Conservation (phyloP, 2,113 vertebrate species). For the Aphyosemion australe region DNA sequence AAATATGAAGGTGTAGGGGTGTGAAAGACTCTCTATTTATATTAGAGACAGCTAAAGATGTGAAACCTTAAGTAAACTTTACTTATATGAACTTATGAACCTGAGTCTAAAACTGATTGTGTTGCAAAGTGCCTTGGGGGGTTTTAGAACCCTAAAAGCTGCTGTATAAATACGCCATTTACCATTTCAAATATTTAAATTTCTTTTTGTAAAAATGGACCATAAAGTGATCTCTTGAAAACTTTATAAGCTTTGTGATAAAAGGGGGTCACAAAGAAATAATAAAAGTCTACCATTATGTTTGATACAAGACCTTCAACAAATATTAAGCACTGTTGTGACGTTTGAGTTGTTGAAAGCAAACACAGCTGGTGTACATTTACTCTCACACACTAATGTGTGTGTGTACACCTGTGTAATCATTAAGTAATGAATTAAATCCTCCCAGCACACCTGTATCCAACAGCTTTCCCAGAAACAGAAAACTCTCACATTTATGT, state of each 20-base stretch:
- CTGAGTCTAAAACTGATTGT: too few species aligned
- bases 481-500: not conserved
- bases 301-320: not conserved
- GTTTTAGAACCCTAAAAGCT: too few species aligned
- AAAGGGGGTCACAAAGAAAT: not conserved
- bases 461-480: not conserved
- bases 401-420: not conserved
- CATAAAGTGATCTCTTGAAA: not conserved
- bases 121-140: too few species aligned
- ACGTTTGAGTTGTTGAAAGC: too few species aligned
- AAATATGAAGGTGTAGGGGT: not conserved
- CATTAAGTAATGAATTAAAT: not conserved
- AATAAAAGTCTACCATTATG: too few species aligned
- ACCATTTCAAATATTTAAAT: too few species aligned
- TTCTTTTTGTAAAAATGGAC: too few species aligned
- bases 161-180: too few species aligned
- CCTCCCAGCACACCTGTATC: not conserved
- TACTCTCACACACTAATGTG: slow-evolving; percentile 4
- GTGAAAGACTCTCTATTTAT: too few species aligned
- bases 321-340: not conserved
- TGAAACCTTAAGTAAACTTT: too few species aligned
- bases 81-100: too few species aligned
- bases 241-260: not conserved
- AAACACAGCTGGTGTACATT: not conserved
- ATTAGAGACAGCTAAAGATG: too few species aligned